phyloP scores from a whole-genome alignment of 2,888 invertebrate species.

The Emesis furor region DNA sequence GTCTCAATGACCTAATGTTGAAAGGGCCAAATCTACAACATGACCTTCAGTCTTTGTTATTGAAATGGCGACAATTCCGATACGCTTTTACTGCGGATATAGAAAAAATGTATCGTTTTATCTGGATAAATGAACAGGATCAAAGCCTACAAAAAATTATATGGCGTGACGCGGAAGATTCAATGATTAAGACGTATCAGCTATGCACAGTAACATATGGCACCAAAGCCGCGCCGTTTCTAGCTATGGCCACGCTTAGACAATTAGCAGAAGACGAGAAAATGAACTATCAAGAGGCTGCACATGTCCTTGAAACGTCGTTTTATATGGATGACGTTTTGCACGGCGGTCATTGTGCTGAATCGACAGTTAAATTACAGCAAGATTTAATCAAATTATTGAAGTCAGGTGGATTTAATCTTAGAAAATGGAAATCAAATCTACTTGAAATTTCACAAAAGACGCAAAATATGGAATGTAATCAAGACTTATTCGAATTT shows the following conservation, averaged over 20 bases:
- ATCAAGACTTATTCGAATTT: conserved; percentile 29
- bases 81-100: too few species aligned
- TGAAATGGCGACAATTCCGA: too few species aligned
- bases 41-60: too few species aligned
- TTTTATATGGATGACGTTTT: conserved; percentile 1
- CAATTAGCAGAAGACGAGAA: not conserved
- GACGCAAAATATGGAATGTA: not conserved
- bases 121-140: too few species aligned
- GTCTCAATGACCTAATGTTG: too few species aligned
- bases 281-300: not conserved
- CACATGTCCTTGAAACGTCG: not conserved
- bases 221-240: not conserved
- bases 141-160: too few species aligned
- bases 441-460: not conserved
- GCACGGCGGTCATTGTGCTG: not conserved
- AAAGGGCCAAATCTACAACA: too few species aligned
- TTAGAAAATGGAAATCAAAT: conserved; percentile 30
- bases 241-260: not conserved
- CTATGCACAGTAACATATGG: conserved; percentile 2
- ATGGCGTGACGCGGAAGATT: too few species aligned
- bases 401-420: conserved; percentile 28
- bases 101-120: too few species aligned
- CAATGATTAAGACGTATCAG: too few species aligned
- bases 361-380: not conserved
- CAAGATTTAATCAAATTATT: conserved; percentile 1